phyloP scores from a whole-genome alignment of 2,113 vertebrate genomes.

The Ceyx melanurus region DNA sequence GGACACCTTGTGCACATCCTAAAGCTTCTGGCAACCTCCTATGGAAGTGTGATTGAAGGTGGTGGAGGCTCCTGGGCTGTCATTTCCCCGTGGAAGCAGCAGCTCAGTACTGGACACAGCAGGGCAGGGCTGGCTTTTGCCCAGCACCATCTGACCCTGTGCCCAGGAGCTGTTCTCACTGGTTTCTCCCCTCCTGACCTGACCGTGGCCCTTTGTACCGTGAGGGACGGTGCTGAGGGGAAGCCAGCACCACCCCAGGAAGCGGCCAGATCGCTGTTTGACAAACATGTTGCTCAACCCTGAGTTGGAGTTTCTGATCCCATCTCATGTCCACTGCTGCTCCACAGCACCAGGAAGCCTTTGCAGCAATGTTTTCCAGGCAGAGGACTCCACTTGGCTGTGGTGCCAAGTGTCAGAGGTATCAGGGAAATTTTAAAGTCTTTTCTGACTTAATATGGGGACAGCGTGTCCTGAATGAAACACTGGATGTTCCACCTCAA shows the following conservation, averaged over 20 bases:
- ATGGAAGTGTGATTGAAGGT: background rate
- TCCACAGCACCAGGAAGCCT: background rate
- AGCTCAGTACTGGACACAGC: background rate
- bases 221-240: background rate
- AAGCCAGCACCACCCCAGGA: background rate
- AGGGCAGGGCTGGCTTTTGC: background rate
- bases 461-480: background rate
- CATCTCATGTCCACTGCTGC: fast-evolving
- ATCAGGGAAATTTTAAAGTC: background rate
- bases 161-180: background rate
- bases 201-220: background rate
- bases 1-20: background rate
- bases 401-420: background rate
- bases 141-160: background rate
- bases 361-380: fast-evolving
- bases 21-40: background rate
- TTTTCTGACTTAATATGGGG: background rate
- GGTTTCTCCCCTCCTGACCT: background rate
- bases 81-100: background rate
- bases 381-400: background rate
- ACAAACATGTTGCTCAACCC: conserved; percentile 43
- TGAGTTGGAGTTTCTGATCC: background rate
- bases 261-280: background rate
- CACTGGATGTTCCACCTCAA: no score
- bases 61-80: background rate